Evolutionary conservation across 2,888 invertebrate species (phyloP), one percentile per base, ranked within the genome.

Genomic region (Rhingia campestris): DNA sequence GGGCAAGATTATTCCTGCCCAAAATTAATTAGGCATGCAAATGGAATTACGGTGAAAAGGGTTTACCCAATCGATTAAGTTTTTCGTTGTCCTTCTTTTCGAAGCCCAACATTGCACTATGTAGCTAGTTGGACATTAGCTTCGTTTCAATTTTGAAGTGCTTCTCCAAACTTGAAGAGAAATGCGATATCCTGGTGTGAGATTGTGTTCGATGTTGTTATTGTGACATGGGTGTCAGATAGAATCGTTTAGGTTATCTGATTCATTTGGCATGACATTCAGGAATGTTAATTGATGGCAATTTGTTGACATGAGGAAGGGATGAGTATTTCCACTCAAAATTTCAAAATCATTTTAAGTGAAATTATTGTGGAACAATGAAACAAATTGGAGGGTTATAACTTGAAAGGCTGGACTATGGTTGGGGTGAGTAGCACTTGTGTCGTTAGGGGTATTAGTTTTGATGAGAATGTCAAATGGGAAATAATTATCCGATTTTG

Each of bases 21-120:
- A 66, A 84, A 84, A 79, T 84, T 80, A 84, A 84, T 84, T 84
- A 84, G 74, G 84, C 84, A 84, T 84, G 84, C 80, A 84, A 84
- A 84, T 84, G 69, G 75, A 84, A 77, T 82, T 82, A 79, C 63
- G 82, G 67, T 69, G 58, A 64, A 79, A 66, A 56, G 70, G 80
- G 79, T 79, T 75, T 64, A 64, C 79, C 74, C 70, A 75, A 84
- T 84, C 80, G 84, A 80, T 80, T 79, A 66, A 69, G 73, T 74
- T 75, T 64, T 51, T 49, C 12, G 6, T 33, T 30, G 10, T n/a
- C 10, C 5, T 1, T 9, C n/a, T 2, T 30, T 51, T 12, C 10
- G 6, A 45, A 43, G n/a, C 59, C 47, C 47, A 6, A 9, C 43
- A 54, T 45, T 61, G 69, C 61, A 61, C 54, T 43, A 22, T 22